Evolutionary conservation across 2,888 invertebrate species (phyloP).

Genomic region (Punctoribates punctum): DNA sequence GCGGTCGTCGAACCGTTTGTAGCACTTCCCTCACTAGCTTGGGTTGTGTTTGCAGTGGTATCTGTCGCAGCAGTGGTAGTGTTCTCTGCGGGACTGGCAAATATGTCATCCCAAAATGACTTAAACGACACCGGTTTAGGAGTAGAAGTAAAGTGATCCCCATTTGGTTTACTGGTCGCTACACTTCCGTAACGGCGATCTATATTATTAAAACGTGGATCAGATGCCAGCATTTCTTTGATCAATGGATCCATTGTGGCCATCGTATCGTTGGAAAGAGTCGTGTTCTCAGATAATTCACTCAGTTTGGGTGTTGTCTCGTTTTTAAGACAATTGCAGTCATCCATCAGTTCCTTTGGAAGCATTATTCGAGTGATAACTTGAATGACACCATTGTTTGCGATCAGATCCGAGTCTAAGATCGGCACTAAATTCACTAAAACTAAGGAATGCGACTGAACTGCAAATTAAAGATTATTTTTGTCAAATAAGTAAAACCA

Average conservation of each 20-base stretch:
- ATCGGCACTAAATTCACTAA: constrained; percentile 48
- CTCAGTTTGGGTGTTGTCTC: not conserved
- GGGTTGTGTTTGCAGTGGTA: not conserved
- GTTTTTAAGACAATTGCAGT: constrained; percentile 44
- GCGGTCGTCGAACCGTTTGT: not conserved
- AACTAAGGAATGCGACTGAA: constrained; percentile 40
- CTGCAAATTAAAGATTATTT: constrained; percentile 7
- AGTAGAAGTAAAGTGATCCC: constrained; percentile 24
- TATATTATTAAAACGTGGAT: not conserved
- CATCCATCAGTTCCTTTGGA: constrained; percentile 48
- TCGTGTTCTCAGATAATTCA: not conserved
- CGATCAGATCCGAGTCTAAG: constrained; percentile 44
- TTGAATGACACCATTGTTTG: constrained; percentile 52
- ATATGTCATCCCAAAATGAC: constrained; percentile 35
- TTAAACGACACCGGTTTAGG: constrained; percentile 30
- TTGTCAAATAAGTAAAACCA: not conserved
- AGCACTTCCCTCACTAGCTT: not conserved
- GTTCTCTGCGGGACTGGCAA: not conserved
- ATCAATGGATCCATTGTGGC: not conserved
- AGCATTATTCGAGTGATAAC: constrained; percentile 50
- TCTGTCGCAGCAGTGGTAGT: not conserved
- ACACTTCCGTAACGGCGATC: not conserved
- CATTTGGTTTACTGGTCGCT: not conserved
- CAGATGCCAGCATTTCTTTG: not conserved
- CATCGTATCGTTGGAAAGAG: not conserved